Percentiles rank a stretch among this genome's conserved stretches.
Evolutionary conservation across 1,140 invertebrate genomes (phyloP).

Genomic region (Idris sp.): DNA sequence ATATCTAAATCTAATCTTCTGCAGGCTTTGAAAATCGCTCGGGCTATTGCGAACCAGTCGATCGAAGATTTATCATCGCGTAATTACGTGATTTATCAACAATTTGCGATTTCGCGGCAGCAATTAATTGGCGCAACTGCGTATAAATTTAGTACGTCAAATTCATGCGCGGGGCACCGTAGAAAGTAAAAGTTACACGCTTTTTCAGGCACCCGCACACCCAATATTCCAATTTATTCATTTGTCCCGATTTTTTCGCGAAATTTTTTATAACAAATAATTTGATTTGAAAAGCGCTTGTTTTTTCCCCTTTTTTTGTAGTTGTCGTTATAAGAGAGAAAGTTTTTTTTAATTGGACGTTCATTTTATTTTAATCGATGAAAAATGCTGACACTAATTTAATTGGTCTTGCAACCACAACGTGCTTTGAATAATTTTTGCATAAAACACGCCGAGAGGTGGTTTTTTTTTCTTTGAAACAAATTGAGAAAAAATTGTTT

Average conservation of each 20-base stretch:
- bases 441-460: background rate
- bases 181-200: too few species aligned
- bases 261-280: too few species aligned
- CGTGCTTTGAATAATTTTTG: slow-evolving; percentile 6
- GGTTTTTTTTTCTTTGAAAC: background rate
- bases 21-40: slow-evolving; percentile 9
- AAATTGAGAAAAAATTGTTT: slow-evolving; percentile 6
- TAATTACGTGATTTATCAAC: slow-evolving; percentile 49
- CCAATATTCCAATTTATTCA: too few species aligned
- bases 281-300: slow-evolving; percentile 11
- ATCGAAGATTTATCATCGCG: slow-evolving; percentile 56
- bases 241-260: too few species aligned
- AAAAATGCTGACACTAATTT: slow-evolving; percentile 23
- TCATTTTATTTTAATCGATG: slow-evolving; percentile 6
- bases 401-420: slow-evolving; percentile 6
- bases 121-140: too few species aligned
- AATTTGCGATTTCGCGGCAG: slow-evolving; percentile 38
- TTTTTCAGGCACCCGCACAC: too few species aligned
- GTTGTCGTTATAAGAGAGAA: too few species aligned
- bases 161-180: slow-evolving; percentile 15
- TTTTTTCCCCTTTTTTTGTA: too few species aligned
- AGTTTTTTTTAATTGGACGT: slow-evolving; percentile 5
- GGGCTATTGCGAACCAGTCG: too few species aligned
- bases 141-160: too few species aligned
- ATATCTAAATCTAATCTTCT: slow-evolving; percentile 28